Evolutionary conservation across 2,113 vertebrate genomes (phyloP).

Genomic region (Passer domesticus): DNA sequence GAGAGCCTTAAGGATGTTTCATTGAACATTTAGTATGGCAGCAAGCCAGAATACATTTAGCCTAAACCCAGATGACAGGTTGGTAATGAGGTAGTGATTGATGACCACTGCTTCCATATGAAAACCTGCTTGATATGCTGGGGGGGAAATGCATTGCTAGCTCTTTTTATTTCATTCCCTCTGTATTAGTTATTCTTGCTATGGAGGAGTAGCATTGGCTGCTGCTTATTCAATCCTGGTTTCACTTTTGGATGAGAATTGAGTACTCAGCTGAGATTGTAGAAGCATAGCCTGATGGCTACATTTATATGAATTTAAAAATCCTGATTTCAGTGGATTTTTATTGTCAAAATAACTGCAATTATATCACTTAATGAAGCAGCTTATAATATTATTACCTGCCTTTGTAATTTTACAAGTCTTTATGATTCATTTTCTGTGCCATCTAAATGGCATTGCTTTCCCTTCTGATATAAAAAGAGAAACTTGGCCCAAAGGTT

Average conservation of each 20-base stretch:
- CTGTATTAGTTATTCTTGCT: slow-evolving; percentile 73
- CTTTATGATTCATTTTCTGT: neutral
- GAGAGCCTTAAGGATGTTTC: slow-evolving; percentile 86
- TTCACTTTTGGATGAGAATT: slow-evolving; percentile 61
- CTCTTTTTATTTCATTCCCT: slow-evolving; percentile 76
- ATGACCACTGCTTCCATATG: slow-evolving; percentile 83
- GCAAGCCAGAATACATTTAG: slow-evolving; percentile 86
- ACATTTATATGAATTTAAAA: slow-evolving; percentile 62
- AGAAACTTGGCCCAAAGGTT: neutral
- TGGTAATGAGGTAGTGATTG: slow-evolving; percentile 89
- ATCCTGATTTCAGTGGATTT: slow-evolving; percentile 60
- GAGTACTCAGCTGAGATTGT: slow-evolving; percentile 43
- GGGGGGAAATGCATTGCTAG: slow-evolving; percentile 75
- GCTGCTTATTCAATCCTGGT: slow-evolving; percentile 53
- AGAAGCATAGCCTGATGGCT: slow-evolving; percentile 29
- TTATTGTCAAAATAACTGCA: slow-evolving; percentile 55
- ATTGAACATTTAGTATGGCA: slow-evolving; percentile 86
- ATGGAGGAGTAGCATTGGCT: slow-evolving; percentile 57
- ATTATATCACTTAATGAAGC: slow-evolving; percentile 25
- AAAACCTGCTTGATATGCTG: slow-evolving; percentile 86
- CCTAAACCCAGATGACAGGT: slow-evolving; percentile 84
- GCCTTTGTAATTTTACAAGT: slow-evolving; percentile 24
- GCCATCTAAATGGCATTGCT: neutral
- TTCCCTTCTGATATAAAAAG: neutral
- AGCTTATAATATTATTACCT: slow-evolving; percentile 28